Base-by-base conservation (phyloP, 2,797 vertebrate species). In the Chelidonichthys spinosus region DNA sequence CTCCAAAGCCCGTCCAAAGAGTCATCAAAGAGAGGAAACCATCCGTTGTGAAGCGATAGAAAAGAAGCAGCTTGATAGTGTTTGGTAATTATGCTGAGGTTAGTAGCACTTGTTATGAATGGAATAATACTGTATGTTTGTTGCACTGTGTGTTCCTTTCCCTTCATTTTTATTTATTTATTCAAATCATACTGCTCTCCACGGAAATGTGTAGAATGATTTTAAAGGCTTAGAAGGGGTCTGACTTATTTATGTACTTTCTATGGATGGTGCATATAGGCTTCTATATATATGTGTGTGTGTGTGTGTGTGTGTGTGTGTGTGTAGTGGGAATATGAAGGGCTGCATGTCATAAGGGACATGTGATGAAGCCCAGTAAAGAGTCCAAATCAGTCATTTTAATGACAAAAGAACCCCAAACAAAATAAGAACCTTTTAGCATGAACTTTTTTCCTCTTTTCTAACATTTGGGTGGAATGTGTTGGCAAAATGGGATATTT, bases 401-500 rank as follows among this genome's bases (percentile, higher is more conserved):
- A 63, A 85, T 72, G 17, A 78, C 37, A 61, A 33, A 65, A 54
- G 37, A 2, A 66, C 14, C 25, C 25, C 25, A 25, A 25, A 71
- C 15, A 53, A 50, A 69, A 53, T 58, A 64, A 47, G 55, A 81
- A 70, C 82, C 73, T 86, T 82, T 85, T 60, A 79, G 89, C 89
- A 93, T 93, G 87, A 88, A 52, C 54, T 82, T 72, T 76, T 85
- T 85, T 70, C 55, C 46, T 79, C 62, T 82, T 85, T 89, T 84
- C 54, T 81, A 89, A 82, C 72, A 82, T 83, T 85, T 82, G 81
- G 83, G 84, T 82, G 86, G 82, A 90, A 84, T 67, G 58, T 82
- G 87, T 87, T 82, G 82, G 84, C 70, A 86, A 90, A 90, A 88
- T 85, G 79, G 83, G 87, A 90, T 95, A 94, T 95, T 95, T 95